Conservation (phyloP, 2,113 vertebrate genomes). For the Ranitomeya variabilis region DNA sequence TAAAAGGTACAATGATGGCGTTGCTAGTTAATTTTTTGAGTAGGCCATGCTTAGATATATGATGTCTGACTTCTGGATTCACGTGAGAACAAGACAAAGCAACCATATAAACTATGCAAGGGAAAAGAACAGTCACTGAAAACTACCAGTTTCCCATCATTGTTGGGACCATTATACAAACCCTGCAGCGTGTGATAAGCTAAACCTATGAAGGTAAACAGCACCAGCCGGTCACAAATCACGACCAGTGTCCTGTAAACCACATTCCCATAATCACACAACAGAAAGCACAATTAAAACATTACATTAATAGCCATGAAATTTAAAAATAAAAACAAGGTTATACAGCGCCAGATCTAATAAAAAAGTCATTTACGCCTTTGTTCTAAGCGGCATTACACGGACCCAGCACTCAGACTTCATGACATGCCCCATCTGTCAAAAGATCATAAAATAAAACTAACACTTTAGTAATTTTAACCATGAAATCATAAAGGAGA, state of each 20-base stretch:
- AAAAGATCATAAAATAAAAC: constrained; percentile 22
- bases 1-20: neutral
- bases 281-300: neutral
- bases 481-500: neutral
- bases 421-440: constrained; percentile 12
- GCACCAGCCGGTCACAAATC: constrained; percentile 5
- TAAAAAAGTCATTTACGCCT: neutral
- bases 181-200: constrained; percentile 22
- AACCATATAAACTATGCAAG: neutral
- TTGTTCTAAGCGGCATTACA: neutral
- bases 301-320: neutral
- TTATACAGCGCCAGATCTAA: neutral
- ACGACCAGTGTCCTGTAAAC: neutral
- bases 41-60: neutral
- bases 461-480: neutral
- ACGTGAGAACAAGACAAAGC: neutral
- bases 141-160: constrained; percentile 10
- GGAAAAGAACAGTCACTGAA: neutral
- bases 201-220: neutral
- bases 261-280: neutral
- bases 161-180: constrained; percentile 8
- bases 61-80: neutral
- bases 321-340: neutral
- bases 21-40: neutral
- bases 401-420: neutral